Base-by-base conservation (phyloP, 2,888 invertebrate species). In the Harpalus rufipes region DNA sequence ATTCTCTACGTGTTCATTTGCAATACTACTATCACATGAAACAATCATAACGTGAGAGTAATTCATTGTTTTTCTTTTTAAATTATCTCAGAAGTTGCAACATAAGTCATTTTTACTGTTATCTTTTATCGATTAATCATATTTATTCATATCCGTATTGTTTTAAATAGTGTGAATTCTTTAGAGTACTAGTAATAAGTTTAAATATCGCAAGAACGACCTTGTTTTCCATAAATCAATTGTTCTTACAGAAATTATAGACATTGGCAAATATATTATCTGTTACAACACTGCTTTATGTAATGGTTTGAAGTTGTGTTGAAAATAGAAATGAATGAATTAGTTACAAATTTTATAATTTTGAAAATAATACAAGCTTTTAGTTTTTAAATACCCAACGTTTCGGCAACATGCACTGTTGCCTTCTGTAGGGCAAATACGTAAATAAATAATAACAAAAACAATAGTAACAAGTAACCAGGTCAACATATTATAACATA, bases 21-120 rank as follows among this genome's bases (percentile, higher is more conserved):
- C 25, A 32, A 12, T 58, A 78, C 58, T n/a, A 78, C 56, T 56
- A 78, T 78, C 78, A 58, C 12, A 14, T n/a, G 78, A 78, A 78
- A 78, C 78, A 78, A 78, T 78, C 56, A 51, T 51, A 25, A 78
- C 56, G 56, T 21, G 78, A 78, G 25, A 58, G 58, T 78, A 78
- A 58, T 32, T 78, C 56, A 56, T 58, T 78, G 14, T 58, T 8
- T 51, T 78, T 58, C 0, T 51, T 78, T 51, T 78, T n/a, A 32
- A 78, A 78, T 78, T 21, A 78, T 58, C 44, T 8, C 44, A 58
- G 56, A 51, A 68, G 72, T 74, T 74, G 41, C 12, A 74, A 68
- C 39, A 74, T 74, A 51, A 74, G 18, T 74, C 8, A 74, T 74
- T 41, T 41, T 44, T 74, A 41, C 72, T 74, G 72, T 74, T 74